Base-by-base conservation (phyloP, 2,888 invertebrate genomes). In the Hypercompe scribonia region DNA sequence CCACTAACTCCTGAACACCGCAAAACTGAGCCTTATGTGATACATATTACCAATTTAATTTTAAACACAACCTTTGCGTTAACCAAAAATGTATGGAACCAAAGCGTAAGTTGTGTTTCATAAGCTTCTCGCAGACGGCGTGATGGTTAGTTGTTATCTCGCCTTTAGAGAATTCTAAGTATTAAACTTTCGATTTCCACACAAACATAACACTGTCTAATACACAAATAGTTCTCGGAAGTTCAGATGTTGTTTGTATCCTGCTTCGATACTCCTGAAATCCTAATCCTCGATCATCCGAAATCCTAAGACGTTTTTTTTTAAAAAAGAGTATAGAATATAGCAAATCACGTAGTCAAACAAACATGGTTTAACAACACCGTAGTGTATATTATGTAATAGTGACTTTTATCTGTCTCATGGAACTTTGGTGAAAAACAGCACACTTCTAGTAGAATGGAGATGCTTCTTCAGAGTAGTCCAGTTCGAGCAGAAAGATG, bases 1-100 rank as follows among this genome's bases (percentile, higher is more conserved):
- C 79, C 42, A 86, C 63, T 77, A 18, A 90, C 81, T 66, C 96
- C 88, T 96, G 96, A 24, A 54, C 66, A 94, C 90, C 85, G 96
- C 96, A 87, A 75, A 31, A 68, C 69, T 71, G 34, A 65, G 15
- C 18, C 71, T 74, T 50, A 67, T 67, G 69, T 72, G 31, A 68
- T 65, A 61, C 61, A 31, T 31, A 7, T 31, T 31, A 13, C 54
- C 3, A n/a, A 0, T 54, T 0, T 3, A 10, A 24, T 54, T 10
- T 54, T n/a, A 54, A 54, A 24, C 7, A 50, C 50, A 21, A 50
- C 11, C 24, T 24, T 18, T 24, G 24, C 21, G 21, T 54, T 24
- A 8, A n/a, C 7, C 54, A 24, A n/a, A 50, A n/a, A 54, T n/a
- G 54, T n/a, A 54, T 24, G 8, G n/a, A 50, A 50, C n/a, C 8